Conservation (phyloP, 2,113 vertebrate genomes). For the Pseudorasbora parva region DNA sequence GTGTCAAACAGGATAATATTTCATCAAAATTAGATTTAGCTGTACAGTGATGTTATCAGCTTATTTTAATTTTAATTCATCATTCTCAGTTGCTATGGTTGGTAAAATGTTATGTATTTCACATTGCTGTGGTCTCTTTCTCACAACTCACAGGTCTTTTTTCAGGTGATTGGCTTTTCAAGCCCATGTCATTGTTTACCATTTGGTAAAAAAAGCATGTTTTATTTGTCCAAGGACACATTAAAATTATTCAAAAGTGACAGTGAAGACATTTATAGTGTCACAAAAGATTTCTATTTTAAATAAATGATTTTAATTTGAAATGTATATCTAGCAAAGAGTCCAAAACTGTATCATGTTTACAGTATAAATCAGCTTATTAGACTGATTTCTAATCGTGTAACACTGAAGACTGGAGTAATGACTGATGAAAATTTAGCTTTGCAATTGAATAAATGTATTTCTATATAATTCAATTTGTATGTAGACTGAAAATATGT, state of each 20-base stretch:
- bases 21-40: too few species aligned
- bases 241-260: not conserved
- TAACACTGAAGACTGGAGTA: not conserved
- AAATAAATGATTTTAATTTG: not conserved
- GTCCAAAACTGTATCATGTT: not conserved
- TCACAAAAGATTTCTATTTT: not conserved
- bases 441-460: not conserved
- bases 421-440: not conserved
- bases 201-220: not conserved
- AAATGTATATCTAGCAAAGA: not conserved
- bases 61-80: too few species aligned
- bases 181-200: not conserved
- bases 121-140: constrained; percentile 3
- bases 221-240: not conserved
- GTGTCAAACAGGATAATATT: too few species aligned
- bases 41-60: too few species aligned
- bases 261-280: not conserved
- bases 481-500: too few species aligned
- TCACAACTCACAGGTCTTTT: not conserved
- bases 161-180: not conserved
- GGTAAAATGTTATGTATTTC: not conserved
- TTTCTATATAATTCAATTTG: not conserved
- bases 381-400: not conserved
- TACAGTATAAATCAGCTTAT: not conserved
- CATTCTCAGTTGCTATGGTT: constrained; percentile 3